Conservation (phyloP, 1,140 invertebrate species). For the Pantala flavescens region DNA sequence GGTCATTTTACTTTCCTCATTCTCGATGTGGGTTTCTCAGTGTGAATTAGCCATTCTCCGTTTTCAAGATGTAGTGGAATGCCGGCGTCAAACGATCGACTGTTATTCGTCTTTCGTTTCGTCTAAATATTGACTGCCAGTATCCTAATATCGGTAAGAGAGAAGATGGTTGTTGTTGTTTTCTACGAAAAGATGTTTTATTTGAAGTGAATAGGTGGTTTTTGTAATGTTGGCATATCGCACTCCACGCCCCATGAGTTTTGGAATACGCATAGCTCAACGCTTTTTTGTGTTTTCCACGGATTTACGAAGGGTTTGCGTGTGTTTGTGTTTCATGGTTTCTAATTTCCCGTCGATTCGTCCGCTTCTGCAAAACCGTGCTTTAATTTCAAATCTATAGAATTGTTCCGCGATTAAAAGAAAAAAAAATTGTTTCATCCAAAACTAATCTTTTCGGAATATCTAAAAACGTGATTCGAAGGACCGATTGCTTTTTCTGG, state of each 20-base stretch:
- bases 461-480: too few relatives aligned
- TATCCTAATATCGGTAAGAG: neutral
- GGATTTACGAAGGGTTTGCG: too few relatives aligned
- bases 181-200: neutral
- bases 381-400: too few relatives aligned
- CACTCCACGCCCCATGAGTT: neutral
- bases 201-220: neutral
- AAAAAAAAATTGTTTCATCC: too few relatives aligned
- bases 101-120: neutral
- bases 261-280: too few relatives aligned
- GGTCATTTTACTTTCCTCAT: neutral
- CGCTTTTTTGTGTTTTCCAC: too few relatives aligned
- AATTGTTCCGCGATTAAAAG: too few relatives aligned
- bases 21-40: constrained; percentile 1
- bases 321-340: too few relatives aligned
- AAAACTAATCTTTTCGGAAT: too few relatives aligned
- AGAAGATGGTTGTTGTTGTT: neutral
- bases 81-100: neutral
- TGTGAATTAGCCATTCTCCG: neutral
- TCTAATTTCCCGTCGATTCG: too few relatives aligned
- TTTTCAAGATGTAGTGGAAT: neutral
- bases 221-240: neutral
- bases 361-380: too few relatives aligned
- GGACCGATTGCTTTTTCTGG: too few relatives aligned
- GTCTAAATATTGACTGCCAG: neutral